Conservation (phyloP, 2,888 invertebrate genomes). For the Anthrax anthrax region DNA sequence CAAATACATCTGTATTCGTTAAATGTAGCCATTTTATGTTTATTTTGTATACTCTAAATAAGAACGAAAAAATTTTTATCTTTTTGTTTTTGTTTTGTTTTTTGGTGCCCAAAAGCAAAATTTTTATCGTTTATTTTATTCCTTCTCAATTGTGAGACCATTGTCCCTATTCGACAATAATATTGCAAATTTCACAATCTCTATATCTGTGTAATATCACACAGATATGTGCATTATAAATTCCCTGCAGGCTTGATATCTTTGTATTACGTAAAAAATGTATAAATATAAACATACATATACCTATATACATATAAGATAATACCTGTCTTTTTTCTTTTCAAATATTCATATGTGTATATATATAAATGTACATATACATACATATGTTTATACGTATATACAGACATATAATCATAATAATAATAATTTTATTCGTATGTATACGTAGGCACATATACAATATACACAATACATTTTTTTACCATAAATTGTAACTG, state of each 20-base stretch:
- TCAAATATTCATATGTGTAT: background rate
- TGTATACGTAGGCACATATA: too few species aligned
- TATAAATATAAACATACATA: too few species aligned
- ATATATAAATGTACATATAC: background rate
- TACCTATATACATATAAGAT: too few species aligned
- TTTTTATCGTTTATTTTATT: background rate
- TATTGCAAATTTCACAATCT: background rate
- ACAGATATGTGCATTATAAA: background rate
- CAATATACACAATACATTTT: too few species aligned
- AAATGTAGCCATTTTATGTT: too few species aligned
- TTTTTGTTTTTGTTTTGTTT: too few species aligned
- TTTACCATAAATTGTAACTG: slow-evolving; percentile 2
- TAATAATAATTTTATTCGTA: too few species aligned
- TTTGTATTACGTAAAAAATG: background rate
- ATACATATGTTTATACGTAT: background rate
- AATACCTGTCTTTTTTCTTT: too few species aligned
- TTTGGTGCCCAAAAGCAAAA: background rate
- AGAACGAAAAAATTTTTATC: too few species aligned
- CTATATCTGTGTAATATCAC: background rate
- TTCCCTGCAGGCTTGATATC: background rate
- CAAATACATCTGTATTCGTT: too few species aligned
- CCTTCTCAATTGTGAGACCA: background rate
- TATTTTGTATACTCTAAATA: too few species aligned
- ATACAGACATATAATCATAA: too few species aligned
- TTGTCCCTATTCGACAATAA: background rate